Conservation (phyloP, 2,113 vertebrate species). For the Phrynosoma platyrhinos region DNA sequence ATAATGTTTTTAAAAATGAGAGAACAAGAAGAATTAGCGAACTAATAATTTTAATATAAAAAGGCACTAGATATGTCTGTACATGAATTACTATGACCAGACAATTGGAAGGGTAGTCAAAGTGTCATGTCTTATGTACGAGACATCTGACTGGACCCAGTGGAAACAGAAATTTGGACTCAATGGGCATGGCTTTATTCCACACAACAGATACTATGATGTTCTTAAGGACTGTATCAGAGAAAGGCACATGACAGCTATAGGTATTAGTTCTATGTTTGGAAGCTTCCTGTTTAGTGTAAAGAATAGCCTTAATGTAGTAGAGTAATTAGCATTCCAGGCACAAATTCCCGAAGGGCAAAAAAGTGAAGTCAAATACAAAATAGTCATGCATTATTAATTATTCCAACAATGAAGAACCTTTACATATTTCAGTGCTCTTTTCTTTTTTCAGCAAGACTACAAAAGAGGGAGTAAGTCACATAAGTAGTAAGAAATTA, state of each 20-base stretch:
- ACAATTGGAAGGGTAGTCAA: not conserved
- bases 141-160: not conserved
- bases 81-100: not conserved
- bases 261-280: not conserved
- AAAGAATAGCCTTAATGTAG: constrained; percentile 33
- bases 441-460: not conserved
- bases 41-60: too few species aligned
- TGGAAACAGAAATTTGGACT: not conserved
- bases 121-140: not conserved
- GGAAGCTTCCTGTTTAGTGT: constrained; percentile 12
- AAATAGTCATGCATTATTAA: constrained; percentile 23
- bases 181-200: not conserved
- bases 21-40: not conserved
- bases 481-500: not conserved
- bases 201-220: not conserved
- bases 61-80: too few species aligned
- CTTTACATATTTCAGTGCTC: constrained; percentile 20
- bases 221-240: not conserved
- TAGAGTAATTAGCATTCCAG: constrained; percentile 31
- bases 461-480: not conserved
- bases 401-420: not conserved
- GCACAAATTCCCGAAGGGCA: constrained; percentile 20
- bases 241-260: not conserved
- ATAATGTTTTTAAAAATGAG: too few species aligned
- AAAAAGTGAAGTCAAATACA: constrained; percentile 34